Evolutionary conservation across 2,113 vertebrate species (phyloP).

Genomic region (Gobius niger): DNA sequence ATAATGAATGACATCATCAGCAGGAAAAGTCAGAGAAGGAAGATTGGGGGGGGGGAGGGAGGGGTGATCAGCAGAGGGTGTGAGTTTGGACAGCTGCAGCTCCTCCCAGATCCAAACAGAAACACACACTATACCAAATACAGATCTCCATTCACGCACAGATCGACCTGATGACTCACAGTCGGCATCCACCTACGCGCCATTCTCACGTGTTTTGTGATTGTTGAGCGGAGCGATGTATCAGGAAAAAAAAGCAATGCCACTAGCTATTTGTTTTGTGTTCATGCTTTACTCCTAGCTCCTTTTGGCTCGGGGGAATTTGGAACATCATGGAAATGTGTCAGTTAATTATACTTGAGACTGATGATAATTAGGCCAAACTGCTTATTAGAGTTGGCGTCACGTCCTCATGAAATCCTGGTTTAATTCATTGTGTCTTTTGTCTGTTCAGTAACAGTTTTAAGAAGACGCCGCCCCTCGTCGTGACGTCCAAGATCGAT

Average conservation of each 20-base stretch:
- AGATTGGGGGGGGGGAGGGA: too few relatives aligned
- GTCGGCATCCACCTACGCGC: not conserved
- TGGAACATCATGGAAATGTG: not conserved
- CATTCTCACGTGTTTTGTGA: too few relatives aligned
- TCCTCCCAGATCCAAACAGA: slow-evolving; percentile 1
- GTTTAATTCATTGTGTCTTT: slow-evolving; percentile 1
- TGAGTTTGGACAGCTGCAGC: slow-evolving; percentile 17
- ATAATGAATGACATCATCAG: slow-evolving; percentile 34
- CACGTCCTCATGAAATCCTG: not conserved
- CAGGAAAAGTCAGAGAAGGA: not conserved
- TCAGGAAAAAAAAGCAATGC: too few relatives aligned
- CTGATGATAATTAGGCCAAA: not conserved
- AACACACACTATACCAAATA: not conserved
- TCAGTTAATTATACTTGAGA: not conserved
- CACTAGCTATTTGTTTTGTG: too few relatives aligned
- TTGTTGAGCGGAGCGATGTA: too few relatives aligned
- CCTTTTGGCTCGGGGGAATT: not conserved
- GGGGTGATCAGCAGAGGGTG: not conserved
- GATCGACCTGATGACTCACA: not conserved
- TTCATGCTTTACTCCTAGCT: not conserved
- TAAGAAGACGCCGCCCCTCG: slow-evolving; percentile 83
- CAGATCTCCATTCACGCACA: not conserved
- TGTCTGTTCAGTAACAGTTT: slow-evolving; percentile 81
- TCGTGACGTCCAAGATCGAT: slow-evolving; percentile 84
- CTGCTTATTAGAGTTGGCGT: not conserved